Evolutionary conservation across 2,888 invertebrate genomes (phyloP), one percentile per base, ranked within the genome.

Genomic region (Corythucha ciliata): DNA sequence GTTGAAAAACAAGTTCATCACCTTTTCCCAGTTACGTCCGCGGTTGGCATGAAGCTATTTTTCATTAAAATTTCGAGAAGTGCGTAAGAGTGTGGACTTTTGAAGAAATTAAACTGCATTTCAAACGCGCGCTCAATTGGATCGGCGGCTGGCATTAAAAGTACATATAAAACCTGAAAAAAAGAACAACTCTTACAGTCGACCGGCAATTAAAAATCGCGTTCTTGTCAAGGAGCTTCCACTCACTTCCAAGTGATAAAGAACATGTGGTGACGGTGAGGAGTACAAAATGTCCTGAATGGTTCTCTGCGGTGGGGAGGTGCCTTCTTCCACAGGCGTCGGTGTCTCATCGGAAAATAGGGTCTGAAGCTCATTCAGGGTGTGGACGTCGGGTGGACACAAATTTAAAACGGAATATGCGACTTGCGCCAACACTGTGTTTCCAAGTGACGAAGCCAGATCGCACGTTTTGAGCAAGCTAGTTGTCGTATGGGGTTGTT

Each of bases 141-240:
- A 62, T 88, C 87, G 7, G 80, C 71, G 6, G 92, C 89, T 12
- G 96, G 96, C 83, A 96, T 88, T 57, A 96, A 73, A 68, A 93
- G 75, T 56, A 90, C 83, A 69, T 94, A 91, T 55, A 92, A 72
- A 42, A 93, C 80, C 79, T 81, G 63, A 16, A 70, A 67, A 55
- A 10, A 49, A 45, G 8, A n/a, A 25, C 32, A 14, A 26, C 12
- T 29, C 12, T 12, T 29, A 12, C 29, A 8, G 10, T 10, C 8
- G 10, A 29, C 29, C 8, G n/a, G 29, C 29, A 8, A 8, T 29
- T 8, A 12, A 29, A 12, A 29, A 29, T 10, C 29, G 29, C 12
- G 29, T 12, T 29, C 29, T 29, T 29, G 29, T 10, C 8, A 8
- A 10, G n/a, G 8, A 29, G n/a, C 29, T 8, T 29, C n/a, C 29